A percentile compares a stretch with the other conserved stretches of the same genome.
phyloP scores from a whole-genome alignment of 2,113 vertebrate species.

The Nothocercus julius region DNA sequence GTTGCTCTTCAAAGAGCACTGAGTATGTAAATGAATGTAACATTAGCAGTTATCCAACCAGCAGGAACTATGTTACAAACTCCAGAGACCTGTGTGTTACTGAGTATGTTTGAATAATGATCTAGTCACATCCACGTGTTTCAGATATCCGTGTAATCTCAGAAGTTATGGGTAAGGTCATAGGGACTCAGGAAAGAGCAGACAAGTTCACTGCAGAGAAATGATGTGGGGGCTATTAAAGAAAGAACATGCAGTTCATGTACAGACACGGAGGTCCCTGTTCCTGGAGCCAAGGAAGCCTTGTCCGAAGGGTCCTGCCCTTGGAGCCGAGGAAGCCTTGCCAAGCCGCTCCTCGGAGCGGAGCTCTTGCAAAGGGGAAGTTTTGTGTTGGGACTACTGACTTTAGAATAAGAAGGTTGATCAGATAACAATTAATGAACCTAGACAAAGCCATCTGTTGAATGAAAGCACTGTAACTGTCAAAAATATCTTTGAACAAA shows the following conservation, averaged over 20 bases:
- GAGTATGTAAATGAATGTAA: not conserved
- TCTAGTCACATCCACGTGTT: not conserved
- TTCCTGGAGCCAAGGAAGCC: not conserved
- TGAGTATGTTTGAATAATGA: not conserved
- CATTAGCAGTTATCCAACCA: not conserved
- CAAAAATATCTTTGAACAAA: not conserved
- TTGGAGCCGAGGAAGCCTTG: too few relatives aligned
- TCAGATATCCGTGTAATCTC: not conserved
- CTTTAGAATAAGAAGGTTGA: not conserved
- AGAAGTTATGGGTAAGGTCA: accelerated
- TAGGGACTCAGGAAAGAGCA: not conserved
- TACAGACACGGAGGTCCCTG: not conserved
- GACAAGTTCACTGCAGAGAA: not conserved
- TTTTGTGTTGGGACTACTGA: not conserved
- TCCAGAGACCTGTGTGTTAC: accelerated
- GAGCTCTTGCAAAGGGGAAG: accelerated
- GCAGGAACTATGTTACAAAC: not conserved
- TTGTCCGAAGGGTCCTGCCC: not conserved
- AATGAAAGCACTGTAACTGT: not conserved
- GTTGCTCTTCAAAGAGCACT: not conserved
- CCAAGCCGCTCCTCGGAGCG: too few relatives aligned
- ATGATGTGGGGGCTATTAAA: not conserved
- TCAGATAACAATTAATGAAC: not conserved
- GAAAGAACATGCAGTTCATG: accelerated
- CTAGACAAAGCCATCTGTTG: not conserved